Conservation (phyloP, 2,888 invertebrate species). For the Danaus chrysippus region DNA sequence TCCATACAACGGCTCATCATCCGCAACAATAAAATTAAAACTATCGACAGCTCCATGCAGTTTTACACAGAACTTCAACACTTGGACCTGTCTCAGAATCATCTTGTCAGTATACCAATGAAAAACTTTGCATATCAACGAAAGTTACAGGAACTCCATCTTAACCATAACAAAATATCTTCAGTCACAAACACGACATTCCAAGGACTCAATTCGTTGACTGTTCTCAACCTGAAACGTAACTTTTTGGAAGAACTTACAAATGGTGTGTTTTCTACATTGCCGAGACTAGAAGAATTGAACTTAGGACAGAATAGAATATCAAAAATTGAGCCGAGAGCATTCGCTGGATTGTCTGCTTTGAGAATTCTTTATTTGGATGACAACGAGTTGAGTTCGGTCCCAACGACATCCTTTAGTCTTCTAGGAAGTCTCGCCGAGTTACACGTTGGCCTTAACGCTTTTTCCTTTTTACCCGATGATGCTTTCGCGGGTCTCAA, state of each 20-base stretch:
- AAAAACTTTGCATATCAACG: constrained; percentile 89
- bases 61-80: constrained; percentile 93
- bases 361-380: constrained; percentile 89
- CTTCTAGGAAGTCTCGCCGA: constrained; percentile 89
- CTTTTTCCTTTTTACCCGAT: constrained; percentile 86
- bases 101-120: constrained; percentile 88
- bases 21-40: constrained; percentile 91
- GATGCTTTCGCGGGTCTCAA: constrained; percentile 89
- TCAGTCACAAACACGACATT: constrained; percentile 89
- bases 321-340: constrained; percentile 86
- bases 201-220: constrained; percentile 86
- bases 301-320: constrained; percentile 93
- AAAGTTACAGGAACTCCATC: constrained; percentile 88
- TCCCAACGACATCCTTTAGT: constrained; percentile 86
- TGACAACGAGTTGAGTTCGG: constrained; percentile 88
- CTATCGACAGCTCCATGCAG: constrained; percentile 92
- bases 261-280: constrained; percentile 84
- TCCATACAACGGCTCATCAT: constrained; percentile 91
- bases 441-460: constrained; percentile 90
- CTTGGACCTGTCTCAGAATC: constrained; percentile 91
- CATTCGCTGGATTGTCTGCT: constrained; percentile 87
- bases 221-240: constrained; percentile 88
- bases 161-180: constrained; percentile 92
- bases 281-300: constrained; percentile 89
- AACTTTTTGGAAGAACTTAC: constrained; percentile 90